Evolutionary conservation across 2,113 vertebrate genomes (phyloP).

Genomic region (Todiramphus saurophagus): DNA sequence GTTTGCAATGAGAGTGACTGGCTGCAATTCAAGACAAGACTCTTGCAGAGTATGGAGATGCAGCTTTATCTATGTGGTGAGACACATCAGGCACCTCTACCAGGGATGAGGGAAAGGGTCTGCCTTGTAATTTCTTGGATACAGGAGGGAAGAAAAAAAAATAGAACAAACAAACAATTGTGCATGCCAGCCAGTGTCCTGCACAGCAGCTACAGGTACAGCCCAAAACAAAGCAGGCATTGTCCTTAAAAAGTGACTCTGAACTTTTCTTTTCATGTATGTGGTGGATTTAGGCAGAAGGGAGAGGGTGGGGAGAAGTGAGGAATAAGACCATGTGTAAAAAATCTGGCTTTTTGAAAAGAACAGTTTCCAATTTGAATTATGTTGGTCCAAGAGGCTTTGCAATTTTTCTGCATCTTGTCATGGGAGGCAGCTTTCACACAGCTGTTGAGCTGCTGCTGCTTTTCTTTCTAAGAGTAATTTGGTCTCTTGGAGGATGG

Average conservation of each 20-base stretch:
- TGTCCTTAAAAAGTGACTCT: background rate
- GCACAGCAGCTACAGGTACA: background rate
- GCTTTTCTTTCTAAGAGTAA: slow-evolving; percentile 59
- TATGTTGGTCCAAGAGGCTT: slow-evolving; percentile 63
- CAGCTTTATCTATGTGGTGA: background rate
- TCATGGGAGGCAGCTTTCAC: slow-evolving; percentile 69
- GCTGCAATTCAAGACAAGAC: background rate
- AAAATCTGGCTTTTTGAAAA: slow-evolving; percentile 61
- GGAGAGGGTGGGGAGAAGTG: background rate
- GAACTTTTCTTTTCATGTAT: slow-evolving; percentile 32
- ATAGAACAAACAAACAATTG: background rate
- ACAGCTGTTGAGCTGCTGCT: slow-evolving; percentile 68
- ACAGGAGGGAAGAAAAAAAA: background rate
- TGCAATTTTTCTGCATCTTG: slow-evolving; percentile 75
- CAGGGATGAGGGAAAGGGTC: background rate
- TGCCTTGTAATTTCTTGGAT: background rate
- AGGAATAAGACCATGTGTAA: slow-evolving; percentile 43
- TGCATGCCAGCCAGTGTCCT: background rate
- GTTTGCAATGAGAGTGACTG: background rate
- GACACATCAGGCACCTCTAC: background rate
- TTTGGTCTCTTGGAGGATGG: slow-evolving; percentile 3
- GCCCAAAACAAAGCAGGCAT: background rate
- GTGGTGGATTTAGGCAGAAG: background rate
- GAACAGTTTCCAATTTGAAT: slow-evolving; percentile 60
- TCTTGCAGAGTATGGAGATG: background rate